phyloP scores from a whole-genome alignment of 2,797 vertebrate genomes.

The Sebastes taczanowskii region DNA sequence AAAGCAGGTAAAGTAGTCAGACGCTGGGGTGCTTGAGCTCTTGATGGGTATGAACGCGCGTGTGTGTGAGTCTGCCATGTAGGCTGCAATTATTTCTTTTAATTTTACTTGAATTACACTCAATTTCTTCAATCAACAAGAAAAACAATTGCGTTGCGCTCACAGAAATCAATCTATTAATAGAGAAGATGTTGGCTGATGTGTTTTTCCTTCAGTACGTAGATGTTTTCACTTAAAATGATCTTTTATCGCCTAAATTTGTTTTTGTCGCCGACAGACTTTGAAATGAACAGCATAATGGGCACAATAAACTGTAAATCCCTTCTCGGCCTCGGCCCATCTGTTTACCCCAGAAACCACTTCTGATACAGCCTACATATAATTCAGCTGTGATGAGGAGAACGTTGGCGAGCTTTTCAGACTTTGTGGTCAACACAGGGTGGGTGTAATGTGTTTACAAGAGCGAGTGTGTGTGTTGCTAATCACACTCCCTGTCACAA shows the following conservation, averaged over 20 bases:
- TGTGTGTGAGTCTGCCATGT: not conserved
- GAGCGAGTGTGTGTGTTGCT: conserved; percentile 75
- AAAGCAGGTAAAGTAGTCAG: not conserved
- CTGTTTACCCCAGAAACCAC: conserved; percentile 76
- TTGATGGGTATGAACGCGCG: not conserved
- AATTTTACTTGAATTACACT: not conserved
- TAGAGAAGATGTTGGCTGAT: conserved; percentile 10
- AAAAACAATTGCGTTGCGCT: not conserved
- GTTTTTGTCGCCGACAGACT: conserved; percentile 65
- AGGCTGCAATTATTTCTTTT: conserved; percentile 11
- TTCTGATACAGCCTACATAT: conserved; percentile 71
- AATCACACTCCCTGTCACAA: conserved; percentile 81
- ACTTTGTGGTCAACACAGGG: conserved; percentile 75
- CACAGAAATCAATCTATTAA: conserved; percentile 16
- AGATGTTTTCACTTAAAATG: conserved; percentile 56
- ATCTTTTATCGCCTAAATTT: conserved; percentile 63
- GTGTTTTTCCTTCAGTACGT: conserved; percentile 32
- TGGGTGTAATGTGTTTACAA: conserved; percentile 81
- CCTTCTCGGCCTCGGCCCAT: conserved; percentile 50
- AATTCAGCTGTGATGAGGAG: conserved; percentile 75
- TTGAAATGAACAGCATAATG: conserved; percentile 68
- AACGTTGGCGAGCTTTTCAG: conserved; percentile 66
- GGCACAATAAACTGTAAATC: conserved; percentile 68
- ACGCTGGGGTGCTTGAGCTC: not conserved
- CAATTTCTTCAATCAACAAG: conserved; percentile 31